Evolutionary conservation across 2,113 vertebrate species (phyloP).

Genomic region (Cheilinus undulatus): DNA sequence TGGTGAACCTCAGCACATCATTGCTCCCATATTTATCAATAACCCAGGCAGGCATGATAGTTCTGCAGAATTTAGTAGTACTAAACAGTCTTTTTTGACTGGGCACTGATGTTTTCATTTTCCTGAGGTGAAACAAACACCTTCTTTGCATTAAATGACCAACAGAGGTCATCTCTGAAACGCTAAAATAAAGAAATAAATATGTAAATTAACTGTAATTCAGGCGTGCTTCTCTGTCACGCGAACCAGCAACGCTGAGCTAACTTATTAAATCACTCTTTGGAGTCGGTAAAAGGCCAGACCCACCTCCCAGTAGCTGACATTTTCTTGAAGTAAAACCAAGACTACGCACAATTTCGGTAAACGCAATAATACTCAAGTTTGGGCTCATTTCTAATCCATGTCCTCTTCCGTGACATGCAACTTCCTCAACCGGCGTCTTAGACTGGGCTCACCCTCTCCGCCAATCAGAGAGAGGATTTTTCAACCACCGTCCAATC

Average conservation of each 20-base stretch:
- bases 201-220: neutral
- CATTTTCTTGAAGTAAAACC: neutral
- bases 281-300: neutral
- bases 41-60: slow-evolving; percentile 93
- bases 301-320: neutral
- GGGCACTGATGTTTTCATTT: neutral
- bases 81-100: slow-evolving; percentile 70
- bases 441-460: fast-evolving
- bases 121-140: slow-evolving; percentile 22
- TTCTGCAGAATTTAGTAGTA: slow-evolving; percentile 64
- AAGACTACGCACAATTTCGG: neutral
- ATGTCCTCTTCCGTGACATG: neutral
- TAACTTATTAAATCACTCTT: neutral
- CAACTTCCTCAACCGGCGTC: slow-evolving; percentile 10
- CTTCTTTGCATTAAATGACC: slow-evolving; percentile 29
- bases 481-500: slow-evolving; percentile 81
- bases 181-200: neutral
- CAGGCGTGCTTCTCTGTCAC: neutral
- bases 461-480: slow-evolving; percentile 78
- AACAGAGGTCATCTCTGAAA: slow-evolving; percentile 50
- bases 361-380: neutral
- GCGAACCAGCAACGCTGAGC: neutral
- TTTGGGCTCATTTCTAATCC: neutral
- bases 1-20: slow-evolving; percentile 89
- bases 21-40: slow-evolving; percentile 92